Conservation (phyloP, 2,113 vertebrate species). For the Nesogale talazaci region DNA sequence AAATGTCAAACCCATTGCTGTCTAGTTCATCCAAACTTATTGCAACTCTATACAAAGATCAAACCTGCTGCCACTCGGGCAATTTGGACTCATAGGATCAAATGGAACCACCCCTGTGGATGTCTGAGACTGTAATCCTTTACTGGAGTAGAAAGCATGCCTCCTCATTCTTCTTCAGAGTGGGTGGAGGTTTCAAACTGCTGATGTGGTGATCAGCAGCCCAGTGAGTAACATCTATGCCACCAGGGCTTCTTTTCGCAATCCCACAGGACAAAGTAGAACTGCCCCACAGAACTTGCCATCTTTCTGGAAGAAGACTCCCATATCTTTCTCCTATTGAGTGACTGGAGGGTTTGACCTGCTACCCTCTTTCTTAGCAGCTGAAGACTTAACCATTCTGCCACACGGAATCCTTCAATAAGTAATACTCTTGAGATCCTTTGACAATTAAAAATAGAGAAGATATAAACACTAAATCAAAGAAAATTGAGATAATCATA, state of each 20-base stretch:
- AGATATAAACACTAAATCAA: background rate
- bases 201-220: too few relatives aligned
- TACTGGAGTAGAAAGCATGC: too few relatives aligned
- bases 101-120: too few relatives aligned
- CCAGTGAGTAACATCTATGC: too few relatives aligned
- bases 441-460: conserved; percentile 1
- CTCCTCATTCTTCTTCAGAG: too few relatives aligned
- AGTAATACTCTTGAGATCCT: background rate
- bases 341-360: background rate
- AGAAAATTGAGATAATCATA: background rate
- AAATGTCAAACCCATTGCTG: background rate
- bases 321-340: background rate
- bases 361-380: too few relatives aligned
- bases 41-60: background rate
- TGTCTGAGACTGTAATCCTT: too few relatives aligned
- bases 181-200: too few relatives aligned
- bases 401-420: background rate
- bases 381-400: background rate
- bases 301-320: too few relatives aligned
- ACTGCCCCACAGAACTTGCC: background rate
- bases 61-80: too few relatives aligned
- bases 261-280: background rate
- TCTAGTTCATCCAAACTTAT: background rate
- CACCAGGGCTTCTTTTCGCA: background rate
- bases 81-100: too few relatives aligned